A percentile compares a stretch with the other conserved stretches of the same genome.
Evolutionary conservation across 2,888 invertebrate genomes (phyloP).

Genomic region (Mylabris sibirica): DNA sequence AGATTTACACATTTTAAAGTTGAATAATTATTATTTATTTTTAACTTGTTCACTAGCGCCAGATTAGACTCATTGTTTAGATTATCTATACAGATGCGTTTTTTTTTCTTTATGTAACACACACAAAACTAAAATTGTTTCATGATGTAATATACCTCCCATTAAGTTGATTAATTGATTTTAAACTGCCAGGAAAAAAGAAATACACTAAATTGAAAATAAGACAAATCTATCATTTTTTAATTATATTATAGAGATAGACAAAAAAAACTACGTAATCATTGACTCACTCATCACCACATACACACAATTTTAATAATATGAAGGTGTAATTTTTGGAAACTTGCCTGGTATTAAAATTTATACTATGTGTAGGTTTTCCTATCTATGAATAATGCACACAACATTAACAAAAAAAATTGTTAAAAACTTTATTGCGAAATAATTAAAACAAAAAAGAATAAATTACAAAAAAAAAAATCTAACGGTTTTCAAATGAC

Average conservation of each 20-base stretch:
- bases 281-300: constrained; percentile 8
- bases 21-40: constrained; percentile 9
- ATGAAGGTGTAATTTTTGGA: constrained; percentile 11
- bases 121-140: background rate
- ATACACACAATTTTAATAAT: constrained; percentile 1
- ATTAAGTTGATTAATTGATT: background rate
- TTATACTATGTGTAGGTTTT: constrained; percentile 6
- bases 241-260: background rate
- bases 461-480: background rate
- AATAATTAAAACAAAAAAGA: background rate
- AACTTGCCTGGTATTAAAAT: constrained; percentile 10
- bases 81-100: constrained; percentile 7
- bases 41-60: constrained; percentile 9
- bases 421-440: background rate
- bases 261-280: background rate
- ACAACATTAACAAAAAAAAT: constrained; percentile 10
- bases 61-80: constrained; percentile 7
- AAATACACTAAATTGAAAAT: background rate
- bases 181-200: background rate
- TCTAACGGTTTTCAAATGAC: constrained; percentile 3
- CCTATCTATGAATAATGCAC: constrained; percentile 11
- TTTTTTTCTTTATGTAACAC: background rate
- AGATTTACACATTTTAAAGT: too few species aligned
- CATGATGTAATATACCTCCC: background rate
- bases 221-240: background rate